These are phyloP conservation scores for Champsocephalus esox DNA, from an alignment of 2,797 vertebrate genomes.

Conservation along the genomic window DNA sequence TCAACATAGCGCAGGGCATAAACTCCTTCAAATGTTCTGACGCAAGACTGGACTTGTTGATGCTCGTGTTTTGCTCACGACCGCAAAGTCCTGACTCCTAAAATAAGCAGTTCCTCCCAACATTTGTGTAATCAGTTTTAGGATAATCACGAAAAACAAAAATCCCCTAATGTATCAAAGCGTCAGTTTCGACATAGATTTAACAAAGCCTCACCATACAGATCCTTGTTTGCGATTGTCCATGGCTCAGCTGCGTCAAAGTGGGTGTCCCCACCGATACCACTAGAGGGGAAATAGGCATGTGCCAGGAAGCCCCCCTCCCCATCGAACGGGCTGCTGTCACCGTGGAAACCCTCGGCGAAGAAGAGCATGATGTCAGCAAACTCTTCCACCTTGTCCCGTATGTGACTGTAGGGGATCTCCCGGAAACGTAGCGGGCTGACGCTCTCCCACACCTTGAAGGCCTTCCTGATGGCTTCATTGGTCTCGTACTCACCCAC, in stretches of 20 bases:
- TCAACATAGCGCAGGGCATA: background rate
- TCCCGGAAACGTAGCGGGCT: conserved; percentile 91
- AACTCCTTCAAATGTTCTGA: background rate
- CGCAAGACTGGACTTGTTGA: conserved; percentile 52
- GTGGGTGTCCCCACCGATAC: conserved; percentile 95
- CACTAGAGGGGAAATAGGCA: conserved; percentile 92
- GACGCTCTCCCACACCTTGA: conserved; percentile 90
- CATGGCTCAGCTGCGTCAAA: conserved; percentile 94
- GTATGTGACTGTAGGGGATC: conserved; percentile 89
- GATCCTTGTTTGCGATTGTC: conserved; percentile 89
- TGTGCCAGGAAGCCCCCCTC: conserved; percentile 95
- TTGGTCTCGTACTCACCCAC: conserved; percentile 91
- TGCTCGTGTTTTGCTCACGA: conserved; percentile 27
- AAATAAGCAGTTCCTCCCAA: conserved; percentile 13
- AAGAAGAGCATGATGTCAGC: conserved; percentile 97
- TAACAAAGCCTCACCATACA: conserved; percentile 83
- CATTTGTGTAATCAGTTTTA: conserved; percentile 30
- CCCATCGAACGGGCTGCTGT: conserved; percentile 94
- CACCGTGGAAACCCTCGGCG: conserved; percentile 93
- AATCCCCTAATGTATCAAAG: conserved; percentile 8
- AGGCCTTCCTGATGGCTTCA: conserved; percentile 90
- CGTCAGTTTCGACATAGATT: background rate
- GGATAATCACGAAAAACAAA: background rate
- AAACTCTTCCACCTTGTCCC: conserved; percentile 87
- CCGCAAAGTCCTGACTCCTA: conserved; percentile 17